Percentiles rank a stretch among this genome's conserved stretches.
These are phyloP conservation scores for Polylopha cassiicola DNA, from an alignment of 2,888 invertebrate genomes.

Conservation along the genomic window DNA sequence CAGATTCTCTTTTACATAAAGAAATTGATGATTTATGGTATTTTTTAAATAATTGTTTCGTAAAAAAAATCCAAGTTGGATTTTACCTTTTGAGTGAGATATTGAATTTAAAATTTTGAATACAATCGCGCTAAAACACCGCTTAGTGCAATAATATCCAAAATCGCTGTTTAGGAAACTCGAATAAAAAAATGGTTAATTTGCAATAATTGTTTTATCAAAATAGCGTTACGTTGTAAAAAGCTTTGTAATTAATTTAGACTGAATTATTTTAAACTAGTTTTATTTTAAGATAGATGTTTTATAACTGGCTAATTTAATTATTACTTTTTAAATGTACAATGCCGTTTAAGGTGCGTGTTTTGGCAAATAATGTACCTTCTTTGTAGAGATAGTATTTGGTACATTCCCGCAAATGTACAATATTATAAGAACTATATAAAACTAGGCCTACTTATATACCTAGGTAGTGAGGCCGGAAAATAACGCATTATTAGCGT, in stretches of 20 bases:
- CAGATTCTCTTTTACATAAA: no score
- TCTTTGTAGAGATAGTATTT: conserved; percentile 37
- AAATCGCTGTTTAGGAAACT: conserved; percentile 15
- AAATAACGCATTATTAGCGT: conserved; percentile 50
- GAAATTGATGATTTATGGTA: no score
- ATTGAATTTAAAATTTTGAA: no score
- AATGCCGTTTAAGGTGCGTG: conserved; percentile 14
- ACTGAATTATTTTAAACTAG: conserved; percentile 27
- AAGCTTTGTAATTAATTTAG: conserved; percentile 28
- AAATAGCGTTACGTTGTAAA: conserved; percentile 19
- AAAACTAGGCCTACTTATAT: conserved; percentile 48
- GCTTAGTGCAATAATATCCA: conserved; percentile 12
- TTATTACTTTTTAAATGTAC: conserved; percentile 14
- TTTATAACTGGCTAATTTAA: conserved; percentile 22
- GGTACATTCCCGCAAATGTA: conserved; percentile 73
- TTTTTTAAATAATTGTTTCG: no score
- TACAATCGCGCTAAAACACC: no score
- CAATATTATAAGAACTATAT: conserved; percentile 50
- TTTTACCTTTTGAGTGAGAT: no score
- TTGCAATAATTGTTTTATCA: conserved; percentile 29
- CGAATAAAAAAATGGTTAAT: conserved; percentile 9
- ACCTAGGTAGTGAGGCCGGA: conserved; percentile 45
- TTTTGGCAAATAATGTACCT: conserved; percentile 14
- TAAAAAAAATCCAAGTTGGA: no score
- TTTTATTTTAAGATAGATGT: conserved; percentile 20